Conservation (phyloP, 2,113 vertebrate species). For the Morphnarchus princeps region DNA sequence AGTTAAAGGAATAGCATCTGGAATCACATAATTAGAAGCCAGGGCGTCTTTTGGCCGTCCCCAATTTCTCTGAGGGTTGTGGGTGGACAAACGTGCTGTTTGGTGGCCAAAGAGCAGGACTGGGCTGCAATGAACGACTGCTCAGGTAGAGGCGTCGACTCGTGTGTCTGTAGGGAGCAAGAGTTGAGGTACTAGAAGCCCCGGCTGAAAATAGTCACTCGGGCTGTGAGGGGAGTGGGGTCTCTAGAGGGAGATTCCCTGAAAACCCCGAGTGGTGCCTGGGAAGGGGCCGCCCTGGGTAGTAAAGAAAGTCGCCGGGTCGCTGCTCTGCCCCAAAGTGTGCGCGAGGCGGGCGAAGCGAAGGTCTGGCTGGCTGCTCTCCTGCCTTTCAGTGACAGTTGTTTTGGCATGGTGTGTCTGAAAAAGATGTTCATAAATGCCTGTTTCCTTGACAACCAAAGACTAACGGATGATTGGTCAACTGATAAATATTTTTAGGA, state of each 20-base stretch:
- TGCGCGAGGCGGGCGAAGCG: fast-evolving
- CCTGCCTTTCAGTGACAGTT: neutral
- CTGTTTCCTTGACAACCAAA: slow-evolving; percentile 36
- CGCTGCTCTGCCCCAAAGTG: fast-evolving
- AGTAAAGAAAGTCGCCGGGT: fast-evolving
- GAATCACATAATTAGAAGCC: neutral
- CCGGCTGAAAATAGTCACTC: fast-evolving
- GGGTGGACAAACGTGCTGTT: neutral
- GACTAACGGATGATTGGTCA: neutral
- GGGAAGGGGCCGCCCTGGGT: neutral
- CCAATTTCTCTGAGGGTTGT: neutral
- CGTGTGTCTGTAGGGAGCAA: fast-evolving
- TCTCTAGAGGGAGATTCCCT: neutral
- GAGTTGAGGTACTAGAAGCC: fast-evolving
- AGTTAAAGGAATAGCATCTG: neutral
- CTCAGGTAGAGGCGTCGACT: fast-evolving
- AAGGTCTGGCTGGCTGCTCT: neutral
- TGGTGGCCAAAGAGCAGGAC: neutral
- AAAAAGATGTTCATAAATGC: neutral
- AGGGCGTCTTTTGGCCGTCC: neutral
- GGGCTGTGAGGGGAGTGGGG: fast-evolving
- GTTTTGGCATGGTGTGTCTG: neutral
- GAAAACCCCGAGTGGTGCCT: fast-evolving
- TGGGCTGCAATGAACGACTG: fast-evolving
- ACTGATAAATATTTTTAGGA: slow-evolving; percentile 38